Evolutionary conservation across 2,888 invertebrate genomes (phyloP).

Genomic region (Calephelis perditalis): DNA sequence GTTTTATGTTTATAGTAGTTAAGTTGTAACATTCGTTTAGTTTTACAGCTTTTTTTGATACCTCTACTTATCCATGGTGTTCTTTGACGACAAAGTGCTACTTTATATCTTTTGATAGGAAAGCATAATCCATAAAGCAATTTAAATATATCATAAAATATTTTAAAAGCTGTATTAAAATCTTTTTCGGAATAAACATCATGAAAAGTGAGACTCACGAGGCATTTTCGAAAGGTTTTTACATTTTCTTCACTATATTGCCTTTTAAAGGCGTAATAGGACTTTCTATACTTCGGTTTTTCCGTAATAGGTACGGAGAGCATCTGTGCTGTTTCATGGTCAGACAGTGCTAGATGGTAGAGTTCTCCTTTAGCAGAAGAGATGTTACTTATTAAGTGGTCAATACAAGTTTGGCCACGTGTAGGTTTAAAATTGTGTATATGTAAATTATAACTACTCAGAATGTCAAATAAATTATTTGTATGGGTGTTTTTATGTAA

Average conservation of each 20-base stretch:
- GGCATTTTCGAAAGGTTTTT: no score
- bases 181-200: no score
- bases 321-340: neutral
- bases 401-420: neutral
- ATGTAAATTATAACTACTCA: neutral
- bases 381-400: neutral
- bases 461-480: neutral
- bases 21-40: neutral
- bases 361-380: neutral
- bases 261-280: no score
- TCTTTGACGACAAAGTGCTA: neutral
- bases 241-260: no score
- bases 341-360: neutral
- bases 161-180: no score
- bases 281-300: no score
- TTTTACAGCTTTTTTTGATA: neutral
- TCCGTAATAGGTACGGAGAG: no score
- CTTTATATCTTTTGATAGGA: neutral
- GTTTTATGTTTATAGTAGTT: neutral
- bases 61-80: neutral
- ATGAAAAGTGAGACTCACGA: no score
- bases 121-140: neutral
- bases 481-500: neutral
- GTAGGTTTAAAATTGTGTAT: neutral
- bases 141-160: no score